Conservation (phyloP, 2,888 invertebrate species). For the Lycaena phlaeas region DNA sequence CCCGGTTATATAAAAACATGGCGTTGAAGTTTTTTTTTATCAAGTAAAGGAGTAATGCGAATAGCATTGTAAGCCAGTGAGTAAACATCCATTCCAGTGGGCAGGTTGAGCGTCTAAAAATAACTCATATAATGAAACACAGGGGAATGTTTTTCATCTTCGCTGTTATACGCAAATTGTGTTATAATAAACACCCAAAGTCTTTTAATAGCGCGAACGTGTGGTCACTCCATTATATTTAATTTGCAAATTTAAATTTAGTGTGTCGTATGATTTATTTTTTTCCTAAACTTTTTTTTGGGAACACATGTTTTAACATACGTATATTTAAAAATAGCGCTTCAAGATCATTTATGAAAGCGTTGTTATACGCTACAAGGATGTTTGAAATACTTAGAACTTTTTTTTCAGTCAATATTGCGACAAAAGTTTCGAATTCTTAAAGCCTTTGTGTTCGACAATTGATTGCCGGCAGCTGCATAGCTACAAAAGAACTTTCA, state of each 20-base stretch:
- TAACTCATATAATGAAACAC: conserved; percentile 69
- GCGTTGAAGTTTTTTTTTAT: conserved; percentile 11
- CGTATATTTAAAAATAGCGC: conserved; percentile 16
- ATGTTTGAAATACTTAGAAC: conserved; percentile 41
- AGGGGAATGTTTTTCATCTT: conserved; percentile 72
- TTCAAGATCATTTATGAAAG: conserved; percentile 10
- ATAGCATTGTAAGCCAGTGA: conserved; percentile 52
- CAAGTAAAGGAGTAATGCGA: conserved; percentile 40
- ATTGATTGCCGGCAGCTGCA: conserved; percentile 59
- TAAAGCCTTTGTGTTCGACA: conserved; percentile 48
- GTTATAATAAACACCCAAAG: conserved; percentile 69
- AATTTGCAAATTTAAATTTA: conserved; percentile 53
- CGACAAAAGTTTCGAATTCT: conserved; percentile 56
- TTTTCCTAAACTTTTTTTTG: conserved; percentile 25
- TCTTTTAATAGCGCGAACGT: conserved; percentile 65
- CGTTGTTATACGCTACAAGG: conserved; percentile 2
- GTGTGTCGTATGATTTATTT: conserved; percentile 57
- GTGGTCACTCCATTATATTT: conserved; percentile 60
- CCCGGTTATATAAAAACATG: neutral
- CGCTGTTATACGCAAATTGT: conserved; percentile 66
- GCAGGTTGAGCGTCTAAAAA: conserved; percentile 69
- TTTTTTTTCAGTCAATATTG: conserved; percentile 44
- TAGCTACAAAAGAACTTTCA: conserved; percentile 48
- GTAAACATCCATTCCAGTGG: conserved; percentile 58
- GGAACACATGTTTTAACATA: conserved; percentile 15